Evolutionary conservation across 2,888 invertebrate genomes (phyloP).

Genomic region (Pammene fasciana): DNA sequence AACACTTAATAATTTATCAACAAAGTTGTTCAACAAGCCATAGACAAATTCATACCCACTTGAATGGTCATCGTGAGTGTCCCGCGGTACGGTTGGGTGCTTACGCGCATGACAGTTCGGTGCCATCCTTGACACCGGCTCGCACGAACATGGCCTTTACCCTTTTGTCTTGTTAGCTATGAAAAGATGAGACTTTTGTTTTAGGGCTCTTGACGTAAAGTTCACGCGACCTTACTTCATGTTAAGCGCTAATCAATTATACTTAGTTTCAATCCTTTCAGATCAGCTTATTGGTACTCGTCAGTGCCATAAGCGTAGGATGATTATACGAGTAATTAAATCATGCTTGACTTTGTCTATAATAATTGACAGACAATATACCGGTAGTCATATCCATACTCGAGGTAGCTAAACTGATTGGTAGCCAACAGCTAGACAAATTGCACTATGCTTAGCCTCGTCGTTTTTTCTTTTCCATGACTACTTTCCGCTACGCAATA

Average conservation of each 20-base stretch:
- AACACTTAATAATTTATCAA: background rate
- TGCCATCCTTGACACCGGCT: slow-evolving; percentile 31
- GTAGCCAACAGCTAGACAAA: background rate
- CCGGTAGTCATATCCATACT: no score
- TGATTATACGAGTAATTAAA: background rate
- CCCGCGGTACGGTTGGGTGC: slow-evolving; percentile 18
- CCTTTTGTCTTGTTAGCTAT: slow-evolving; percentile 33
- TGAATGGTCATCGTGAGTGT: slow-evolving; percentile 23
- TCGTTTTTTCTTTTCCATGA: no score
- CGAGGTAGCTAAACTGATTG: no score
- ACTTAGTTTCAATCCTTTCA: background rate
- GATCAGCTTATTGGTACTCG: background rate
- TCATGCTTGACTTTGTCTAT: background rate
- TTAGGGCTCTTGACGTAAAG: slow-evolving; percentile 9
- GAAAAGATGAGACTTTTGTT: slow-evolving; percentile 29
- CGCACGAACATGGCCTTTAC: slow-evolving; percentile 33
- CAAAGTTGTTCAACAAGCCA: slow-evolving; percentile 13
- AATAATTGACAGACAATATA: no score
- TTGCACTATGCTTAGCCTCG: background rate
- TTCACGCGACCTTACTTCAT: slow-evolving; percentile 3
- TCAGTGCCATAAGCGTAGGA: background rate
- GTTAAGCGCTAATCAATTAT: background rate
- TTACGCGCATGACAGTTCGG: slow-evolving; percentile 29
- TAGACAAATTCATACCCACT: slow-evolving; percentile 1
- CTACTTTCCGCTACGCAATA: no score